Base-by-base conservation (phyloP, 2,888 invertebrate species). In the Sphaeridia pumilis region DNA sequence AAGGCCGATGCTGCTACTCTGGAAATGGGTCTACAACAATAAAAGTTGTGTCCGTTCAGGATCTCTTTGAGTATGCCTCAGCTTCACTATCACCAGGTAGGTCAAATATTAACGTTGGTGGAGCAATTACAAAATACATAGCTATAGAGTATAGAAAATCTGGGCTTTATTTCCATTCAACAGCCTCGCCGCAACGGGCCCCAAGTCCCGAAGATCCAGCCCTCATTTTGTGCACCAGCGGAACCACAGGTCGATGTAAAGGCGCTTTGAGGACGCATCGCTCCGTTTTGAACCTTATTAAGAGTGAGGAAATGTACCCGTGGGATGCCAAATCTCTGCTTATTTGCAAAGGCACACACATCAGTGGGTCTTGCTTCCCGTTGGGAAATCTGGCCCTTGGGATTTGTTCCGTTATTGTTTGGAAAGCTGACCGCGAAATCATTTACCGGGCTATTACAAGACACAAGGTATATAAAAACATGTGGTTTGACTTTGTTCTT, bases 321-420 rank as follows among this genome's bases (percentile, higher is more conserved):
- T 49, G 50, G n/a, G 56, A 58, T 5, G 44, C 43, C 5, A 38
- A 55, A 3, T 60, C 58, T 44, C 48, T 62, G n/a, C 12, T 60
- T 2, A 36, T 60, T 1, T 48, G 58, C 10, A 64, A 64, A 45
- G 59, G 57, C 7, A 64, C 61, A 2, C 64, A 64, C 35, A 58
- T 60, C 7, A 55, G 56, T 5, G 38, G 38, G 5, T 38, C 38
- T 17, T 38, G 38, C 38, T 38, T 38, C 38, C 38, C 38, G 10
- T 17, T 38, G 38, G 38, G 38, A 38, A 38, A 38, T 38, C 38
- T 38, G 5, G 38, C 38, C 5, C 17, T 38, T 7, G 38, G 38
- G 17, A 17, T 38, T 17, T 17, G 38, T 38, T 38, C 38, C 5
- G 20, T 38, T 5, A 38, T 38, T 12, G 38, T 38, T 5, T 38